Conservation (phyloP, 2,113 vertebrate species). For the Phyllostomus discolor region DNA sequence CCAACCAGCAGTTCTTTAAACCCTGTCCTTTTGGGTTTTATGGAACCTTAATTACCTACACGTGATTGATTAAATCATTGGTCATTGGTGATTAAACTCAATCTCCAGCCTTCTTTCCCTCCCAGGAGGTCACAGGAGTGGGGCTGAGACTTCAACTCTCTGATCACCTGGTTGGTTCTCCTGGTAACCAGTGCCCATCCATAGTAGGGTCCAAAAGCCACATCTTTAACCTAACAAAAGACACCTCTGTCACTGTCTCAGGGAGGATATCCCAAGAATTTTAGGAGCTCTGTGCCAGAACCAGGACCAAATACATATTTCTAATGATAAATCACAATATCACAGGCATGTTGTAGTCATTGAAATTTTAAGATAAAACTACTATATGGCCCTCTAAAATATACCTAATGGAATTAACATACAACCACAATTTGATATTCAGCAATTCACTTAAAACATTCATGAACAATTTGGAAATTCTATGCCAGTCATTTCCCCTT, state of each 20-base stretch:
- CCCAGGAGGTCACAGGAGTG: neutral
- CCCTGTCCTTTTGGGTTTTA: neutral
- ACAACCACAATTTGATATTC: neutral
- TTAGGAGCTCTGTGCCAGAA: neutral
- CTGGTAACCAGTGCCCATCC: neutral
- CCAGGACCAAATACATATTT: neutral
- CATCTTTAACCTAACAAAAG: neutral
- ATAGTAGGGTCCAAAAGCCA: neutral
- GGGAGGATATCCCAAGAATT: neutral
- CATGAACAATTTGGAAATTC: slow-evolving; percentile 13
- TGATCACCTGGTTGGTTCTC: neutral
- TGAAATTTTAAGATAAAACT: neutral
- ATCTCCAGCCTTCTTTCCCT: neutral
- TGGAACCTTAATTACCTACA: neutral
- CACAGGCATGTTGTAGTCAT: neutral
- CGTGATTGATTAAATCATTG: neutral
- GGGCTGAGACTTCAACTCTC: neutral
- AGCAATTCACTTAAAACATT: slow-evolving; percentile 13
- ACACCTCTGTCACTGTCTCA: neutral
- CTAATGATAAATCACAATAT: neutral
- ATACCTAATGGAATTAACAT: neutral
- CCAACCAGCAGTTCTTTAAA: neutral
- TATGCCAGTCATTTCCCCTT: neutral
- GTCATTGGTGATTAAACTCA: neutral
- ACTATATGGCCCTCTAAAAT: neutral